phyloP scores from a whole-genome alignment of 2,113 vertebrate genomes.

The Azemiops feae region DNA sequence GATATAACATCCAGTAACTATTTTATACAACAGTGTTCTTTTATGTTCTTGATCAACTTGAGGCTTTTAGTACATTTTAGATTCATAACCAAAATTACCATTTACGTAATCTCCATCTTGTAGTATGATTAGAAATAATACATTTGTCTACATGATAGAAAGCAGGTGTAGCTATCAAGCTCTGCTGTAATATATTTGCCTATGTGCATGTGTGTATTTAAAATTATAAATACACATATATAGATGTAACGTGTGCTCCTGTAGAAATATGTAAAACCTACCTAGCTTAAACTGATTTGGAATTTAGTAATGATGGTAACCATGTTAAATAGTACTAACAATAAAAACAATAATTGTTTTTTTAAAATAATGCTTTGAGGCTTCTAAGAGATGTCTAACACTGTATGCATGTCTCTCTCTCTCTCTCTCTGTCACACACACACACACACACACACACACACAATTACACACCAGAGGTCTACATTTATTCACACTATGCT shows the following conservation, averaged over 20 bases:
- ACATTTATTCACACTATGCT: background rate
- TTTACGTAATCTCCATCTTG: background rate
- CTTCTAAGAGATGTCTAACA: background rate
- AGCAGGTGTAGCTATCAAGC: background rate
- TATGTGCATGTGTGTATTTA: background rate
- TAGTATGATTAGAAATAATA: background rate
- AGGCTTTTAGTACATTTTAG: background rate
- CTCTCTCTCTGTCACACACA: background rate
- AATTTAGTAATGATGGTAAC: background rate
- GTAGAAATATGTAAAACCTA: background rate
- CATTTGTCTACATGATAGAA: background rate
- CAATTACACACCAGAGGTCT: too few species aligned
- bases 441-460: too few species aligned
- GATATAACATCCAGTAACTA: background rate
- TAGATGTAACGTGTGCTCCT: background rate
- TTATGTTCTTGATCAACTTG: background rate
- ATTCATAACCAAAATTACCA: background rate
- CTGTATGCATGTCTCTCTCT: background rate
- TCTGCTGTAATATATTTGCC: background rate
- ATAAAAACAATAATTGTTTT: background rate
- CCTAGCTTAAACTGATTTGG: background rate
- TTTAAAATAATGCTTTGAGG: background rate
- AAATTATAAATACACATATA: background rate
- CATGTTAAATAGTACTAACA: background rate
- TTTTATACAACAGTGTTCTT: background rate